phyloP scores from a whole-genome alignment of 1,140 invertebrate genomes.

The Chrysomallon squamiferum region DNA sequence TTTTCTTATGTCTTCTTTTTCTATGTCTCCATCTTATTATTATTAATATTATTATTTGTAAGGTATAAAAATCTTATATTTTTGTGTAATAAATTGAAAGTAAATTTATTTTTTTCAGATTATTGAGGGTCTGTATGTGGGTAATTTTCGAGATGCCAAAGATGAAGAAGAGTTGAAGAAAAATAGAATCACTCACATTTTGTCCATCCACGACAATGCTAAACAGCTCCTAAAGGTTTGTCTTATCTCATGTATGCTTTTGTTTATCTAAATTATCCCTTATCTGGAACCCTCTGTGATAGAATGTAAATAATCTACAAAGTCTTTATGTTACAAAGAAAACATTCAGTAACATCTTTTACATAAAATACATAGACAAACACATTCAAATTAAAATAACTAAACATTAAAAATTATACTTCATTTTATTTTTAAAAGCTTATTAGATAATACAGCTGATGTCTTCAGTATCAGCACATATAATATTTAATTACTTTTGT shows the following conservation, averaged over 20 bases:
- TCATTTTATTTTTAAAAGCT: too few species aligned
- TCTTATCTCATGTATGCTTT: not conserved
- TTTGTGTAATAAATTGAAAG: too few species aligned
- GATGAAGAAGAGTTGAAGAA: slow-evolving; percentile 85
- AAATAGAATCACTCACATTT: slow-evolving; percentile 92
- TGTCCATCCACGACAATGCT: slow-evolving; percentile 94
- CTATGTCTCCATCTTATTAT: too few species aligned
- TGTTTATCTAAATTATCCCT: not conserved
- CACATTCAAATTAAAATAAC: not conserved
- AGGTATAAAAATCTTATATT: too few species aligned
- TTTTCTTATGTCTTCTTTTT: too few species aligned
- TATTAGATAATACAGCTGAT: too few species aligned
- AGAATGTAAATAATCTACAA: not conserved
- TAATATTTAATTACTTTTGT: too few species aligned
- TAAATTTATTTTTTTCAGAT: slow-evolving; percentile 55
- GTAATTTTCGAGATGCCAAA: slow-evolving; percentile 83
- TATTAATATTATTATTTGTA: too few species aligned
- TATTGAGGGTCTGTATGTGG: slow-evolving; percentile 65
- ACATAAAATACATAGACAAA: not conserved
- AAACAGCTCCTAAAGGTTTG: slow-evolving; percentile 62
- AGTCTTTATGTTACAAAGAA: not conserved
- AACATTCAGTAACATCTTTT: not conserved
- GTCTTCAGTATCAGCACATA: too few species aligned
- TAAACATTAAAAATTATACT: too few species aligned
- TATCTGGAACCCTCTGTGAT: not conserved